Conservation (phyloP, 2,113 vertebrate species). For the Capra hircus region DNA sequence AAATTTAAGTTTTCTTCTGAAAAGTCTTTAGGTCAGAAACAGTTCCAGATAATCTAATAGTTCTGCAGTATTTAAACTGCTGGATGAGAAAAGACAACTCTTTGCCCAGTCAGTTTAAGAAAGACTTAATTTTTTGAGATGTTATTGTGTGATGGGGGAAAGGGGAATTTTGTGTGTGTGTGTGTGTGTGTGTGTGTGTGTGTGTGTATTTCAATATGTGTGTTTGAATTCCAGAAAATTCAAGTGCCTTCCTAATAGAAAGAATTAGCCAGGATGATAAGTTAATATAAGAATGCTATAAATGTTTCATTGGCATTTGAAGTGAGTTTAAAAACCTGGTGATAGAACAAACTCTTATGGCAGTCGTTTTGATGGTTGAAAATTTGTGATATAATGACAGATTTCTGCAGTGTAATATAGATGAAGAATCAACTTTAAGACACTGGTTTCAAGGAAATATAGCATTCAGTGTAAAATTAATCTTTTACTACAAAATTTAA, state of each 20-base stretch:
- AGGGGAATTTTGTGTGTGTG: not conserved
- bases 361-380: not conserved
- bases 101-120: constrained; percentile 54
- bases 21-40: constrained; percentile 24
- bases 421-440: not conserved
- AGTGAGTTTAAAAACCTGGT: not conserved
- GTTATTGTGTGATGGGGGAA: not conserved
- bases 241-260: not conserved
- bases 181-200: not conserved
- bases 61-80: constrained; percentile 55
- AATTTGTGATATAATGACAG: not conserved
- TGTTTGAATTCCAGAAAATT: not conserved
- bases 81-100: constrained; percentile 57
- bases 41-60: constrained; percentile 43
- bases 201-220: not conserved
- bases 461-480: not conserved
- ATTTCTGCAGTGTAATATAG: not conserved
- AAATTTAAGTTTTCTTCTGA: constrained; percentile 52
- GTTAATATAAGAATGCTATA: not conserved
- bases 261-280: not conserved
- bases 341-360: not conserved
- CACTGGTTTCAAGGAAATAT: not conserved
- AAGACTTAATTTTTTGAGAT: constrained; percentile 65
- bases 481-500: not conserved
- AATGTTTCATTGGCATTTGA: constrained; percentile 20